Evolutionary conservation across 2,113 vertebrate species (phyloP).

Genomic region (Anser brachyrhynchus): DNA sequence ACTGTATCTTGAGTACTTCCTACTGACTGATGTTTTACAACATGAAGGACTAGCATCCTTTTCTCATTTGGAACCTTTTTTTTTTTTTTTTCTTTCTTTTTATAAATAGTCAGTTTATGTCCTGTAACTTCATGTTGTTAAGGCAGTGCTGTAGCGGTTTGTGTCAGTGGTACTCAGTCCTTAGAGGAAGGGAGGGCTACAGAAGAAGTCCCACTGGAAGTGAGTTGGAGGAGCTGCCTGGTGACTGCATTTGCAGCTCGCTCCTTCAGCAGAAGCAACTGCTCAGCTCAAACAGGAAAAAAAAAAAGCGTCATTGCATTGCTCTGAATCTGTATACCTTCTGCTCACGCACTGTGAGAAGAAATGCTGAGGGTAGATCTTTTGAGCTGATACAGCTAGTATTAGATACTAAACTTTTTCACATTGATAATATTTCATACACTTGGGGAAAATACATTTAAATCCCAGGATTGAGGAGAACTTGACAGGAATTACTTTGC

Average conservation of each 20-base stretch:
- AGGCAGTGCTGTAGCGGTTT: background rate
- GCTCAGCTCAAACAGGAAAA: background rate
- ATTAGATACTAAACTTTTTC: conserved; percentile 18
- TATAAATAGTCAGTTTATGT: background rate
- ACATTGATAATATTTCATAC: conserved; percentile 29
- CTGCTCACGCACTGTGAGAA: background rate
- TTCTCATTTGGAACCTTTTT: background rate
- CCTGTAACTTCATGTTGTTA: background rate
- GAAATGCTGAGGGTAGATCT: conserved; percentile 16
- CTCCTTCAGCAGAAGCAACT: conserved; percentile 6
- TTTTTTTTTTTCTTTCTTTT: background rate
- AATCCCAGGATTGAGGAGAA: background rate
- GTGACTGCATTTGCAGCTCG: background rate
- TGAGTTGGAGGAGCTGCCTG: conserved; percentile 14
- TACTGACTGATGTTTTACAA: background rate
- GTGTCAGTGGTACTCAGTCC: background rate
- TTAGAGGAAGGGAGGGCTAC: background rate
- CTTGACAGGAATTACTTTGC: background rate
- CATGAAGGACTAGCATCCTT: background rate
- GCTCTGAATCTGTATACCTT: background rate
- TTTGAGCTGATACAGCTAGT: background rate
- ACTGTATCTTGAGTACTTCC: background rate
- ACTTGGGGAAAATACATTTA: background rate
- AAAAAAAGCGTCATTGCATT: conserved; percentile 18
- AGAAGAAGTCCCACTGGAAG: background rate